Percentiles rank a stretch among this genome's conserved stretches.
phyloP scores from a whole-genome alignment of 2,888 invertebrate species.

The Griposia aprilina region DNA sequence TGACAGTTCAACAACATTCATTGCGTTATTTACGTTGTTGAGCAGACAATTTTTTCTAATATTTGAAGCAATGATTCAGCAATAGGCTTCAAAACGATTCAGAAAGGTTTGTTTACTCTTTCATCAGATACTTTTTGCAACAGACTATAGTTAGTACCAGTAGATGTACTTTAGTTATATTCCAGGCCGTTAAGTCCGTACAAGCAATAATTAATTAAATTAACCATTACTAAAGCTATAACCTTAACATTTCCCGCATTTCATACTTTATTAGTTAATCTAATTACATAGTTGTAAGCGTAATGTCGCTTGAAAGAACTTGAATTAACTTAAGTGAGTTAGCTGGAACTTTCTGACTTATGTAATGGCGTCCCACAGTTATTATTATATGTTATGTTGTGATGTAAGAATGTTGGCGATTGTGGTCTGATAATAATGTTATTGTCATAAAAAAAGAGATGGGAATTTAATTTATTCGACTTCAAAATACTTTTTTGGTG shows the following conservation, averaged over 20 bases:
- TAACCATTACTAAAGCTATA: constrained; percentile 21
- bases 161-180: neutral
- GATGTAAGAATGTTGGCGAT: constrained; percentile 36
- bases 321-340: constrained; percentile 12
- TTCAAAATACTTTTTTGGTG: neutral
- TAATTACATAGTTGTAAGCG: constrained; percentile 22
- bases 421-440: constrained; percentile 10
- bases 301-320: constrained; percentile 31
- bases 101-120: neutral
- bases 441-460: constrained; percentile 18
- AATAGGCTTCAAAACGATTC: too few species aligned
- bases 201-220: constrained; percentile 2
- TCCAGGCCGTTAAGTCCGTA: neutral
- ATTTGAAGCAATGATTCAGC: too few species aligned
- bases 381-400: constrained; percentile 22
- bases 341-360: constrained; percentile 50
- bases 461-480: neutral
- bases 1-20: too few species aligned
- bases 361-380: constrained; percentile 36
- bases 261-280: constrained; percentile 34
- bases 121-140: too few species aligned
- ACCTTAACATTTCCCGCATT: constrained; percentile 15
- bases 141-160: neutral
- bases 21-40: too few species aligned
- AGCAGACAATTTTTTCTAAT: too few species aligned